phyloP scores from a whole-genome alignment of 2,113 vertebrate genomes.

The Sinocyclocheilus anophthalmus region DNA sequence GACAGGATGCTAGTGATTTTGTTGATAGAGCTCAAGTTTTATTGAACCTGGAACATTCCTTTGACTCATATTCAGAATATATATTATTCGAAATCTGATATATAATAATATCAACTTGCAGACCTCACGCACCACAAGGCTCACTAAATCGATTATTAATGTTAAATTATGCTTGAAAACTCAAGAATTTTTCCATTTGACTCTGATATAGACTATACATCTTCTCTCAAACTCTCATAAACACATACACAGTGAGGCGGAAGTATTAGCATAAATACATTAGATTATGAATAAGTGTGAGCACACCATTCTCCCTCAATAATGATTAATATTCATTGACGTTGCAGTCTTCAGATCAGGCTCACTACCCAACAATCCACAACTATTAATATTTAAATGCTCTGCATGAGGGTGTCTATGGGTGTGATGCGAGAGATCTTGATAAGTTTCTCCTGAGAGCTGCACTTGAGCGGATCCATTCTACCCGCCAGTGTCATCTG shows the following conservation, averaged over 20 bases:
- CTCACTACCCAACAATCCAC: conserved; percentile 60
- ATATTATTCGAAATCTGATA: conserved; percentile 21
- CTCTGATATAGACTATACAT: conserved; percentile 42
- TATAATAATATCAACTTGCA: conserved; percentile 25
- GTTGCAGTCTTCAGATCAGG: conserved; percentile 57
- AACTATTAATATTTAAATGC: conserved; percentile 71
- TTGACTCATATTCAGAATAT: conserved; percentile 17
- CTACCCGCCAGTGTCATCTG: conserved; percentile 62
- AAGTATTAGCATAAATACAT: conserved; percentile 64
- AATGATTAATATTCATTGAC: conserved; percentile 61
- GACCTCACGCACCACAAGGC: not conserved
- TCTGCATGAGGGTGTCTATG: conserved; percentile 61
- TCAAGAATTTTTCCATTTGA: conserved; percentile 26
- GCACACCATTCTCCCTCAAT: conserved; percentile 55
- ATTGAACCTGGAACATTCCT: conserved; percentile 9
- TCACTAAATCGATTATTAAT: conserved; percentile 37
- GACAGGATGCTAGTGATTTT: not conserved
- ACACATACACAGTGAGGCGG: conserved; percentile 19
- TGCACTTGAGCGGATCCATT: conserved; percentile 65
- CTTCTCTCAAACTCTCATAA: conserved; percentile 42
- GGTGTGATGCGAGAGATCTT: conserved; percentile 65
- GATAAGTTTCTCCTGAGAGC: conserved; percentile 66
- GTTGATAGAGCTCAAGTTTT: not conserved
- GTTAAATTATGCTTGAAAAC: conserved; percentile 45
- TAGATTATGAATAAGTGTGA: conserved; percentile 64